A percentile compares a stretch with the other conserved stretches of the same genome.
Conservation (phyloP, 1,140 invertebrate genomes). For the Andricus grossulariae region DNA sequence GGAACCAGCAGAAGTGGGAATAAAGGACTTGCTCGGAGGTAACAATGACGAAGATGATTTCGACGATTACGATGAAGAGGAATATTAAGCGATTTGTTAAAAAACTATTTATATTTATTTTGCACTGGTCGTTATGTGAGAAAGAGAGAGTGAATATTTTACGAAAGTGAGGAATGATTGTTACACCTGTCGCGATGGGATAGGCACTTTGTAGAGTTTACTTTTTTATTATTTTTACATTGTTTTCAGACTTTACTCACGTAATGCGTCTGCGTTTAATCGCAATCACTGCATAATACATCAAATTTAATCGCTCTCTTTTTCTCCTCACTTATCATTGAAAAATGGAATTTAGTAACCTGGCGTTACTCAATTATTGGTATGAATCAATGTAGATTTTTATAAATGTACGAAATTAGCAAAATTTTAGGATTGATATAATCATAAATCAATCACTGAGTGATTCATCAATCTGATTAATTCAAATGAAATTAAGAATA, state of each 20-base stretch:
- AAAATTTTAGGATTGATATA: no score
- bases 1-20: conserved; percentile 70
- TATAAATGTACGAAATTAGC: no score
- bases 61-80: conserved; percentile 69
- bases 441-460: no score
- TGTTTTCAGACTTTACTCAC: not conserved
- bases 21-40: conserved; percentile 74
- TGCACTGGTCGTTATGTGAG: not conserved
- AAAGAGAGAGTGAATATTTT: conserved; percentile 12
- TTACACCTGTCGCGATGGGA: not conserved
- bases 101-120: not conserved
- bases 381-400: not conserved
- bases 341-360: not conserved
- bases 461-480: no score
- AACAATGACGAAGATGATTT: conserved; percentile 66
- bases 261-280: not conserved
- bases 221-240: conserved; percentile 5
- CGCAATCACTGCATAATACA: not conserved
- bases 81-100: conserved; percentile 49
- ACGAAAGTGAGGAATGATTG: not conserved
- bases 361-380: not conserved
- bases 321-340: not conserved
- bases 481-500: no score
- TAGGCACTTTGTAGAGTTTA: conserved; percentile 6
- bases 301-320: not conserved